Base-by-base conservation (phyloP, 1,140 invertebrate species). In the Hormaphis cornu region DNA sequence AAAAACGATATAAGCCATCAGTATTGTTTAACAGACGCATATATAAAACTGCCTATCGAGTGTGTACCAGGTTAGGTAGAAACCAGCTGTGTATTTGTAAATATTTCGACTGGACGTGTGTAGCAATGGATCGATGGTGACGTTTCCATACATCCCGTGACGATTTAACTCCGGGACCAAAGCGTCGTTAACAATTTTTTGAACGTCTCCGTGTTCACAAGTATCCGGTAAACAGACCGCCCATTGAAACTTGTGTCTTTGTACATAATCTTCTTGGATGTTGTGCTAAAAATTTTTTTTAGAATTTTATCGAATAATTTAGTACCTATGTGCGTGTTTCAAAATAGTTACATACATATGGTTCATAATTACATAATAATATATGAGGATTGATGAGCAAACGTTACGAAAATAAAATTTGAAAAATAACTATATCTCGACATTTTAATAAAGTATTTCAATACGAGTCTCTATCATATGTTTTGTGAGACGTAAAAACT, bases 181-280 rank as follows among this genome's bases (percentile, higher is more conserved):
- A 24, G 24, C 28, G 42, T 35, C 50, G 44, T n/a, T 66, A 33
- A 66, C 61, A n/a, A 66, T 66, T 2, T 66, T 48, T 20, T 50
- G 42, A 14, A 66, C 61, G 28, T 66, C 61, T 20, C 50, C 18
- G 0, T 26, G 9, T 35, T 66, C 10, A 22, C 61, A 66, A 20
- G 44, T 66, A 9, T 66, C 42, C 14, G 61, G 61, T 66, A 66
- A 33, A 48, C 61, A 66, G 6, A 66, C 42, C 6, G 28, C 61
- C 61, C 61, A 66, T 48, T 66, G 44, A 33, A 30, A 66, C 1
- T 24, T 44, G 9, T 66, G 61, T 16, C 61, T 66, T 48, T 66
- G 61, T 14, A 66, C 12, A 66, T 66, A 66, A 9, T 48, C 61
- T 2, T 22, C 42, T 35, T 66, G 61, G 33, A 66, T 14, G 26